phyloP scores from a whole-genome alignment of 2,113 vertebrate genomes.

The Petroica traversi region DNA sequence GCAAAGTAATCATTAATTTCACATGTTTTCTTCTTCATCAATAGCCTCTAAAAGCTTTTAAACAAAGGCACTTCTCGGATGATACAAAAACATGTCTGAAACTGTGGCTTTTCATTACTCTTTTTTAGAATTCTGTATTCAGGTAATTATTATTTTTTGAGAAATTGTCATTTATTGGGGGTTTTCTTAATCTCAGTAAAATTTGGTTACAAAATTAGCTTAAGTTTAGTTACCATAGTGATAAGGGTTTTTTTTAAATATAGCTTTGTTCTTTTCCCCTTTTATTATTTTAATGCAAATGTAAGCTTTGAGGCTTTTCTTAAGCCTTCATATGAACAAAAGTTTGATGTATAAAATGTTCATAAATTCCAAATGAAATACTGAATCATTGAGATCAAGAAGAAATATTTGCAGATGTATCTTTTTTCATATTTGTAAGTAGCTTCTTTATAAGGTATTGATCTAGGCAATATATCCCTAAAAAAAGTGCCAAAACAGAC shows the following conservation, averaged over 20 bases:
- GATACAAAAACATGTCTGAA: not conserved
- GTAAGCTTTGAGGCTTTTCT: not conserved
- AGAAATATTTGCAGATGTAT: not conserved
- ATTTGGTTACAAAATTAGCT: not conserved
- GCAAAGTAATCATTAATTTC: not conserved
- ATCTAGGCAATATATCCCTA: not conserved
- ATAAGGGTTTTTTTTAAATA: not conserved
- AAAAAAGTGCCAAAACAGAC: not conserved
- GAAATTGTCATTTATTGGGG: not conserved
- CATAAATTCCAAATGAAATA: not conserved
- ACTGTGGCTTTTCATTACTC: not conserved
- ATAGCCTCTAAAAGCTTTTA: not conserved
- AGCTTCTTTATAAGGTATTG: not conserved
- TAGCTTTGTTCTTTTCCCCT: not conserved
- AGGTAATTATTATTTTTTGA: not conserved
- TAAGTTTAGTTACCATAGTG: slow-evolving; percentile 30
- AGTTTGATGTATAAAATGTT: not conserved
- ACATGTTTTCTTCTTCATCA: not conserved
- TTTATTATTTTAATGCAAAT: not conserved
- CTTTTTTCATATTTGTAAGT: not conserved
- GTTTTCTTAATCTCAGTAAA: not conserved
- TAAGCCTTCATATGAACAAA: not conserved
- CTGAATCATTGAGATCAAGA: not conserved
- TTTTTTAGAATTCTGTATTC: not conserved
- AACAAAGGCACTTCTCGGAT: not conserved